Evolutionary conservation across 2,113 vertebrate genomes (phyloP), one percentile per base, ranked within the genome.

Genomic region (Thymallus thymallus): DNA sequence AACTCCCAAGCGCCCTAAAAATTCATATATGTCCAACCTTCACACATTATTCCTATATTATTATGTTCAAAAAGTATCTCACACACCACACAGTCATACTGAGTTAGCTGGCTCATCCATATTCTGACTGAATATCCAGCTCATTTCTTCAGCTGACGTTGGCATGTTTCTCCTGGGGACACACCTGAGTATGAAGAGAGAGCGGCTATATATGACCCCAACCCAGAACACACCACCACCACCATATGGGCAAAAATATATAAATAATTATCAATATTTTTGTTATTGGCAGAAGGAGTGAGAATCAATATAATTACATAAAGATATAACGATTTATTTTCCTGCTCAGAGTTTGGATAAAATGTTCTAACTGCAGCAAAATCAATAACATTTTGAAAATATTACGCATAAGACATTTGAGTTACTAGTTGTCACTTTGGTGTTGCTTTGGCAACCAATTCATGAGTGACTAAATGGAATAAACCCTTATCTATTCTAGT

Each of bases 51-150:
- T 51, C 48, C 16, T 18, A 51, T 51, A 16, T 16, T 51, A 51
- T 51, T 14, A 51, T 51, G 48, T 18, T 51, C 16, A 51, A 51
- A 51, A 51, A 18, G 16, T 51, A 14, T 69, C 77, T 77, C 62
- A 67, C 63, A 68, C 60, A 73, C 68, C 71, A 76, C 82, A 78
- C 76, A 83, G 86, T 90, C 86, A 85, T 76, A 85, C 58, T n/a
- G 29, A 76, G 76, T 89, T 89, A 89, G 75, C 69, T 56, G 77
- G 78, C 85, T 91, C 88, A 89, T 90, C 90, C 87, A 89, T 83
- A 83, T 87, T 79, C 78, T 74, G 78, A 48, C 76, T 69, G 76
- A 77, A 84, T 64, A 74, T 88, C 76, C 46, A 68, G 68, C 75
- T 83, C 35, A 72, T 73, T 76, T 65, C 81, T 88, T 77, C 79